Base-by-base conservation (phyloP, 1,140 invertebrate species). In the Mesaphorura yosii region DNA sequence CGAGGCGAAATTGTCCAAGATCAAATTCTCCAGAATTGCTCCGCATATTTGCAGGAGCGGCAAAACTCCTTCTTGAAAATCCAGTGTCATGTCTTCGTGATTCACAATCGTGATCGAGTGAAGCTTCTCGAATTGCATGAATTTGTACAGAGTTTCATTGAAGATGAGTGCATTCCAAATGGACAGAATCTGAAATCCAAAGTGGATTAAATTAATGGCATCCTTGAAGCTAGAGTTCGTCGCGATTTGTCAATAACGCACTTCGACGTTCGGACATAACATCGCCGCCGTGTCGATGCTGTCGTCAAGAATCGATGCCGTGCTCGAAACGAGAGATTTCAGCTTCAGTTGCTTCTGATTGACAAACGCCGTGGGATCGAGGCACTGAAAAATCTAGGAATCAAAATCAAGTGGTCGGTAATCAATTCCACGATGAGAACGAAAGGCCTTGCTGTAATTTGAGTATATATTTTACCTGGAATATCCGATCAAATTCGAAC, bases 31-130 rank as follows among this genome's bases (percentile, higher is more conserved):
- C 12, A 70, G 63, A 3, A 49, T 54, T 20, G 54, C 46, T 6
- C 69, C 69, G 42, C 60, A 60, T 6, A 65, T 55, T 28, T 66
- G 62, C 12, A 70, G 64, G 1, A 70, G 38, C 0, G 69, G 69
- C 15, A 70, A 44, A 27, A 70, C 61, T 2, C 66, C 67, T 47
- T 68, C 67, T 10, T 65, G 63, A 56, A 67, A 70, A 45, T 68
- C 66, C 17, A 69, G 40, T 4, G 65, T 65, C 15, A 66, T 45
- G 1, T 58, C 65, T 3, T 67, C 66, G 40, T 45, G 54, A 56
- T 69, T 69, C 14, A 64, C 62, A 14, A 69, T 44, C 12, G 63
- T 61, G 1, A 69, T 46, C 28, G 60, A 55, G 12, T 58, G 55
- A 5, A 69, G 51, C 25, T 64, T 49, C n/a, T 67, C 65, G 48